Conservation (phyloP, 2,888 invertebrate genomes). For the Sphaerophoria taeniata region DNA sequence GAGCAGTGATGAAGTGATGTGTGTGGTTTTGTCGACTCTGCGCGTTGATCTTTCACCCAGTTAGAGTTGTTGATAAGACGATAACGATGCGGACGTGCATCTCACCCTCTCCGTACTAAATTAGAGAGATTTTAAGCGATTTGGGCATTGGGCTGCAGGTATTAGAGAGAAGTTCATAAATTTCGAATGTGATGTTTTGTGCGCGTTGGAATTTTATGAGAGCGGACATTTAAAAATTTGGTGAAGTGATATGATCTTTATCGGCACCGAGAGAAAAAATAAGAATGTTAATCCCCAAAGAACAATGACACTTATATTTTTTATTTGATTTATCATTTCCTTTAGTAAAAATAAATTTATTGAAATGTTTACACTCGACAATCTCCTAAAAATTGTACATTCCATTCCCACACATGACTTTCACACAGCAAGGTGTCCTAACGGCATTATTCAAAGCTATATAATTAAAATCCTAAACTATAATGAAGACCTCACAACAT, state of each 20-base stretch:
- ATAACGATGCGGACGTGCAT: slow-evolving; percentile 72
- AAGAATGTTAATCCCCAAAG: slow-evolving; percentile 46
- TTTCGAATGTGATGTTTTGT: slow-evolving; percentile 70
- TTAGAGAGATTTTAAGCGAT: slow-evolving; percentile 34
- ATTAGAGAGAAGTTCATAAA: slow-evolving; percentile 61
- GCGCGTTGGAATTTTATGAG: slow-evolving; percentile 70
- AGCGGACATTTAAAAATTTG: slow-evolving; percentile 70
- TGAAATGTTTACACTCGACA: no score
- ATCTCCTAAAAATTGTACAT: no score
- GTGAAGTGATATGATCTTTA: slow-evolving; percentile 68
- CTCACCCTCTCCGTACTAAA: slow-evolving; percentile 67
- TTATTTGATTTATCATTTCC: no score
- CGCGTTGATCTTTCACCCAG: slow-evolving; percentile 72
- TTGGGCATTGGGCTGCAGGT: slow-evolving; percentile 41
- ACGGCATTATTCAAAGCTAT: slow-evolving; percentile 52
- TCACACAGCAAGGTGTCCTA: slow-evolving; percentile 66
- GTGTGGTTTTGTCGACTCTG: slow-evolving; percentile 59
- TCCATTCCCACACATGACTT: slow-evolving; percentile 53
- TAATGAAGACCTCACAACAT: slow-evolving; percentile 69
- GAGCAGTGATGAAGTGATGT: slow-evolving; percentile 72
- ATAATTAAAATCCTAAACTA: slow-evolving; percentile 48
- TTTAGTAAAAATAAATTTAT: no score
- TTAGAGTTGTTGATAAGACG: slow-evolving; percentile 70
- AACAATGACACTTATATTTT: background rate
- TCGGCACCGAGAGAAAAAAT: slow-evolving; percentile 31